Base-by-base conservation (phyloP, 2,113 vertebrate species). In the Tragulus kanchil region DNA sequence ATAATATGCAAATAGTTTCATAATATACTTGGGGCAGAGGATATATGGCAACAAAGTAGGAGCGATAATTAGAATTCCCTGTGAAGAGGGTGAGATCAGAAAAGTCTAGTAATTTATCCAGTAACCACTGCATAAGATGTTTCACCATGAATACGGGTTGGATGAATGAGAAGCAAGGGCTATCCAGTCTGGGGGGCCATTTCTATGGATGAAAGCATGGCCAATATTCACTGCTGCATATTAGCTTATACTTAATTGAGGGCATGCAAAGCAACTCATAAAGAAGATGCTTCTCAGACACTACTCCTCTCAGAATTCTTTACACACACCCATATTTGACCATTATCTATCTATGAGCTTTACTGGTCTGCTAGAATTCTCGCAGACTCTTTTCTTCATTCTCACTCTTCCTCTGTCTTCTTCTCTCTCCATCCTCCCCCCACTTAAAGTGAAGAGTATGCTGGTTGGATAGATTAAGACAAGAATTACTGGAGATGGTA, bases 171-270 rank as follows among this genome's bases (percentile, higher is more conserved):
- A 42, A 45, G 48, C 3, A 21, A 64, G 11, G 28, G 48, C n/a
- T 23, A 25, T 9, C 10, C 12, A 69, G 23, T 42, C 17, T 81
- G 6, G 12, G 23, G 14, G 8, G 5, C 0, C 3, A 0, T 81
- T 67, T 7, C 21, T 52, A 2, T 10, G 48, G 11, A 25, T 15
- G 15, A 9, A 50, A 71, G 15, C 36, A 48, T 14, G 21, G 8
- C 1, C 31, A 78, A 11, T 6, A 54, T 9, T 52, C 45, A 71
- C 45, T 0, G 42, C 3, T 54, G 1, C n/a, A 50, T 23, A 0
- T 2, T 26, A 77, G 6, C 21, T 17, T 36, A 17, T 7, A 77
- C 16, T 48, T 61, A 65, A 58, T 1, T 64, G 14, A 84, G 5
- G 2, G 5, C 4, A 16, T 56, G 64, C 50, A 83, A 73, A 23